A percentile compares a stretch with the other conserved stretches of the same genome.
These are phyloP conservation scores for Melitaea cinxia DNA, from an alignment of 1,140 invertebrate species.

Conservation along the genomic window DNA sequence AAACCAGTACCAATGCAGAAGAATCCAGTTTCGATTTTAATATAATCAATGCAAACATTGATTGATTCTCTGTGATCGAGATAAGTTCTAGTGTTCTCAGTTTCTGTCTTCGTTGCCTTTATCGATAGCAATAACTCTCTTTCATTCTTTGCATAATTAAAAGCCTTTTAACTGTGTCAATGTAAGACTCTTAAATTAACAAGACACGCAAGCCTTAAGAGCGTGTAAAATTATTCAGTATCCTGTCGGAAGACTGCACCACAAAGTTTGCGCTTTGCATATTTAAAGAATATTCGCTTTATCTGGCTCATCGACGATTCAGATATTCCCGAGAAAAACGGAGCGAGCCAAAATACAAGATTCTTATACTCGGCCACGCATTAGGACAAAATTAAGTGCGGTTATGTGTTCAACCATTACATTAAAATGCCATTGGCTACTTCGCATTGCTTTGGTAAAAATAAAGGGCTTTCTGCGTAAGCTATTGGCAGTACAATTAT, in stretches of 20 bases:
- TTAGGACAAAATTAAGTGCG: constrained; percentile 80
- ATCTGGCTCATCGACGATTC: constrained; percentile 76
- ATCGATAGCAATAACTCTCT: constrained; percentile 48
- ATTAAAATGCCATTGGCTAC: constrained; percentile 76
- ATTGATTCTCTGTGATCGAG: constrained; percentile 21
- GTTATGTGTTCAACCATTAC: constrained; percentile 73
- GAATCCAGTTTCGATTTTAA: not conserved
- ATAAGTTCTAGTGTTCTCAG: constrained; percentile 20
- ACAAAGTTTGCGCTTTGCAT: constrained; percentile 79
- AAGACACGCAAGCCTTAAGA: constrained; percentile 76
- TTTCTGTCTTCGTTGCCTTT: constrained; percentile 37
- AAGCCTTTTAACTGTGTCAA: constrained; percentile 61
- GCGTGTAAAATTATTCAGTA: constrained; percentile 79
- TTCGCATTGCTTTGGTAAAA: constrained; percentile 57
- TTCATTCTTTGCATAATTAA: constrained; percentile 55
- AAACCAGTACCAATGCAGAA: not conserved
- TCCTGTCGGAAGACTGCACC: constrained; percentile 68
- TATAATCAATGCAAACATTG: constrained; percentile 8
- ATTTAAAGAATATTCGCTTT: constrained; percentile 77
- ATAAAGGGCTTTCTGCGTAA: constrained; percentile 52
- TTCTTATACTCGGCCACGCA: constrained; percentile 63
- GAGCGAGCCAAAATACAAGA: constrained; percentile 57
- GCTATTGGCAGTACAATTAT: constrained; percentile 70
- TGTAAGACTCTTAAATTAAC: constrained; percentile 64
- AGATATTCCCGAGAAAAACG: constrained; percentile 73